Base-by-base conservation (phyloP, 2,797 vertebrate species). In the Aphelocoma californica region DNA sequence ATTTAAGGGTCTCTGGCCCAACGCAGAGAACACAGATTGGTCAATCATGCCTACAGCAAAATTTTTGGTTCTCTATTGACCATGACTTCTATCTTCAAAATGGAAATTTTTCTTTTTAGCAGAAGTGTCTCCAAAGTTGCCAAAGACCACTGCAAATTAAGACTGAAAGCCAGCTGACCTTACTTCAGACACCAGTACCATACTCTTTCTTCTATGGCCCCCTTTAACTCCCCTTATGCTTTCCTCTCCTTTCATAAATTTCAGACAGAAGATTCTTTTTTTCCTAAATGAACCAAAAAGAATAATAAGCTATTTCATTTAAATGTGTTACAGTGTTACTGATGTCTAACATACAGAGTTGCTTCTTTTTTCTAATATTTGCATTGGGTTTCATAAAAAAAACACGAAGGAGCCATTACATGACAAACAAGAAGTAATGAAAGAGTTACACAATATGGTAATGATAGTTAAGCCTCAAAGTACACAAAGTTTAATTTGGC, bases 401-500 rank as follows among this genome's bases (percentile, higher is more conserved):
- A 7, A 17, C 4, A 1, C 7, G 38, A 73, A 71, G 6, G 12
- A 12, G 10, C 42, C 34, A 58, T 47, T 73, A 86, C 17, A 62
- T 6, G n/a, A 62, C 40, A 95, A 77, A 90, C 12, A 78, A 58
- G 38, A 94, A 84, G 75, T 51, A 79, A 15, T 62, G 70, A 82
- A 93, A 87, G 53, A 87, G 75, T 93, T 95, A 79, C 47, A 88
- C 44, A 84, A 38, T 57, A 28, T 66, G 23, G n/a, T 66, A 69
- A 34, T 60, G 44, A 77, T 53, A 70, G 74, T 70, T 73, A 77
- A 93, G 36, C 34, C 60, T 82, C 53, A 67, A 71, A 97, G 53
- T 57, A 88, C 57, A 56, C 65, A 84, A 70, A 93, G 38, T 81
- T 95, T 91, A 86, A 92, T 95, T 95, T 95, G 91, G 80, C 60